These are phyloP conservation scores for Aleiodes leptofemur DNA, from an alignment of 2,888 invertebrate species.

Conservation along the genomic window DNA sequence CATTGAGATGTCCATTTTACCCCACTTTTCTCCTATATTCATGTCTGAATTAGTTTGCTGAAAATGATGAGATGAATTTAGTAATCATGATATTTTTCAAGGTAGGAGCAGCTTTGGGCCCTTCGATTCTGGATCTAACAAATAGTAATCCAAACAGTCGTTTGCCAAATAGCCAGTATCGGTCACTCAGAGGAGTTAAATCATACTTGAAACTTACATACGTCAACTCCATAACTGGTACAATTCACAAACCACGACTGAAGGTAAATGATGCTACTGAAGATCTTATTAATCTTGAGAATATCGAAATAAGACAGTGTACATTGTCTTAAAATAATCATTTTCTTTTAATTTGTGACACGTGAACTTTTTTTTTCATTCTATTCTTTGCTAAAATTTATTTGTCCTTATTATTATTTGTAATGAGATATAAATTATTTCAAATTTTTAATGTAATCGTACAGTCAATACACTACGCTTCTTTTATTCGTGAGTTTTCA, in stretches of 20 bases:
- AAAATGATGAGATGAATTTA: slow-evolving; percentile 29
- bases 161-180: slow-evolving; percentile 87
- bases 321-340: slow-evolving; percentile 60
- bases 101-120: slow-evolving; percentile 90
- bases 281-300: slow-evolving; percentile 64
- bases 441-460: slow-evolving; percentile 1
- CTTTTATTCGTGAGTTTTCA: slow-evolving; percentile 9
- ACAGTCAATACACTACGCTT: slow-evolving; percentile 27
- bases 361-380: background rate
- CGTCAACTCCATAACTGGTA: slow-evolving; percentile 66
- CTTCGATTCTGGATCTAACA: slow-evolving; percentile 89
- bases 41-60: background rate
- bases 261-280: slow-evolving; percentile 73
- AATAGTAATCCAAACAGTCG: slow-evolving; percentile 89
- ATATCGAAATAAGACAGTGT: slow-evolving; percentile 70
- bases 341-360: slow-evolving; percentile 7
- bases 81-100: slow-evolving; percentile 64
- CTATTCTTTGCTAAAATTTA: background rate
- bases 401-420: too few relatives aligned
- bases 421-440: slow-evolving; percentile 1
- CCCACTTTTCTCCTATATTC: too few relatives aligned
- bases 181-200: slow-evolving; percentile 79
- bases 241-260: slow-evolving; percentile 66
- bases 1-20: too few relatives aligned
- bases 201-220: slow-evolving; percentile 72